Percentiles rank a stretch among this genome's conserved stretches.
Conservation (phyloP, 2,888 invertebrate genomes). For the Tolmerus cingulatus region DNA sequence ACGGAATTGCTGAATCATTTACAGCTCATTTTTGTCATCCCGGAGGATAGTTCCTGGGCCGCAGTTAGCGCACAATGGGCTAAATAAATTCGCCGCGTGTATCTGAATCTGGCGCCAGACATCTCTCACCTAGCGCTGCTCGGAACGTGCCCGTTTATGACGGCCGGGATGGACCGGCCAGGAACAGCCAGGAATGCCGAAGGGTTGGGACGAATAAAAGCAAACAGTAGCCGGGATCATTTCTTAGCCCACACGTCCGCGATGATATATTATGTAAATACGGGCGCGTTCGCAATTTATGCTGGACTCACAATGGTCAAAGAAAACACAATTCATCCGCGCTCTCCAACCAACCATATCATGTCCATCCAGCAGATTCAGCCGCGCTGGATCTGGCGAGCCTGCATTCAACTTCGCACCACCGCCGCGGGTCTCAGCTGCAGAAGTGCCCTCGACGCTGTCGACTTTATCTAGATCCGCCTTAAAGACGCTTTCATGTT, state of each 20-base stretch:
- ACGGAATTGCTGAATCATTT: slow-evolving; percentile 37
- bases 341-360: slow-evolving; percentile 14
- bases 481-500: slow-evolving; percentile 25
- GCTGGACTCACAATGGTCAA: slow-evolving; percentile 24
- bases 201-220: slow-evolving; percentile 5
- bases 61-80: neutral
- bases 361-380: neutral
- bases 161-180: neutral
- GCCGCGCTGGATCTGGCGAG: neutral
- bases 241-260: slow-evolving; percentile 32
- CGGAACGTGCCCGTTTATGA: neutral
- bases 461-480: slow-evolving; percentile 10
- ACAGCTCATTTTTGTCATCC: slow-evolving; percentile 31
- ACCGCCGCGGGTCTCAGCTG: neutral
- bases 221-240: slow-evolving; percentile 34
- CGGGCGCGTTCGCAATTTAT: slow-evolving; percentile 18
- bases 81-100: slow-evolving; percentile 22
- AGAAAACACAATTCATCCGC: slow-evolving; percentile 20
- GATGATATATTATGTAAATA: slow-evolving; percentile 36
- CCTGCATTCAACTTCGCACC: slow-evolving; percentile 26
- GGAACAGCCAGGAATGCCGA: neutral
- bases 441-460: neutral
- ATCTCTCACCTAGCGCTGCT: slow-evolving; percentile 23
- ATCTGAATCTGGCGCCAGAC: slow-evolving; percentile 34
- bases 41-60: neutral